These are phyloP conservation scores for Dendroctonus ponderosae DNA, from an alignment of 1,140 invertebrate species.

Conservation along the genomic window DNA sequence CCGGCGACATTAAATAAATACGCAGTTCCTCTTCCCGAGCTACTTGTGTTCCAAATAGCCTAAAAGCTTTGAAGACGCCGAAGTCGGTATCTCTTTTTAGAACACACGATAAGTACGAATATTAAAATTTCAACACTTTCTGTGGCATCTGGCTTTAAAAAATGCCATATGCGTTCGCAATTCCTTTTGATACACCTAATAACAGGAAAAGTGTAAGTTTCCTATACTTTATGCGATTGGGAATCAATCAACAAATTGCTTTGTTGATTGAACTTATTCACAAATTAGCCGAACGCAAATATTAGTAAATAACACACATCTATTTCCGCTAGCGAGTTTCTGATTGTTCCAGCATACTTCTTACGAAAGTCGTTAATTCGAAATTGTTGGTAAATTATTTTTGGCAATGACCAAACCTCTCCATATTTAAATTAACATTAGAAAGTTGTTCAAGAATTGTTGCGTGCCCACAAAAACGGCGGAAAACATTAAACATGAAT, in stretches of 20 bases:
- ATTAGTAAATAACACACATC: no score
- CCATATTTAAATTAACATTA: constrained; percentile 19
- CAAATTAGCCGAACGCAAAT: no score
- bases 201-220: background rate
- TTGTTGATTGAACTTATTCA: no score
- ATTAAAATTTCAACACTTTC: constrained; percentile 20
- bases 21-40: no score
- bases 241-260: no score
- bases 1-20: no score
- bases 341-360: background rate
- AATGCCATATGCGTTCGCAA: constrained; percentile 3
- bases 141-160: background rate
- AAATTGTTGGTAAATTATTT: constrained; percentile 16
- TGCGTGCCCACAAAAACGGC: background rate
- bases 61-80: constrained; percentile 10
- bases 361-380: background rate
- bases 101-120: constrained; percentile 12
- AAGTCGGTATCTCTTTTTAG: constrained; percentile 9
- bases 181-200: background rate
- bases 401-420: constrained; percentile 20
- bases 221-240: no score
- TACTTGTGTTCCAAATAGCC: no score
- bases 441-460: constrained; percentile 21
- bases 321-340: no score
- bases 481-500: background rate